Conservation (phyloP, 2,113 vertebrate genomes). For the Gnathonemus longibarbis region DNA sequence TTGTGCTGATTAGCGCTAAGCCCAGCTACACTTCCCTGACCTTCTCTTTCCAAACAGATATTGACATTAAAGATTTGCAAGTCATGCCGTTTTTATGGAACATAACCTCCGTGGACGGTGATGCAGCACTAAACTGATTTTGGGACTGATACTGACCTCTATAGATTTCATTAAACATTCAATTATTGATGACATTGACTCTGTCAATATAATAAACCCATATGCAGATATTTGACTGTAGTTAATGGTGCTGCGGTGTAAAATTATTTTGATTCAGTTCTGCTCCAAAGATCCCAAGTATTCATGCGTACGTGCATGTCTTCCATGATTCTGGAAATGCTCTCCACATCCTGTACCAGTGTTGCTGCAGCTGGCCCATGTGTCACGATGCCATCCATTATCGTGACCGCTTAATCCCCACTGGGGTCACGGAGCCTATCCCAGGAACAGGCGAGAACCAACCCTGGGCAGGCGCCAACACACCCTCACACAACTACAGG, state of each 20-base stretch:
- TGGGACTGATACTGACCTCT: not conserved
- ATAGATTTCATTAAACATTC: not conserved
- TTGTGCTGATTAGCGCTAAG: not conserved
- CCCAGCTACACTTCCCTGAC: not conserved
- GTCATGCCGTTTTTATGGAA: not conserved
- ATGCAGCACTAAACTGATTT: not conserved
- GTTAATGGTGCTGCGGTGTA: slow-evolving; percentile 3
- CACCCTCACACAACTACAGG: no score
- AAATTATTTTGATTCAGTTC: slow-evolving; percentile 9
- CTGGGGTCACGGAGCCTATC: no score
- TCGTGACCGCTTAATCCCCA: no score
- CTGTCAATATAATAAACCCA: not conserved
- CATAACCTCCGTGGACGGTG: not conserved
- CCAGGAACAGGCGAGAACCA: no score
- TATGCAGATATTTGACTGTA: not conserved
- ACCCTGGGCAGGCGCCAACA: no score
- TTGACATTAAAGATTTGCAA: not conserved
- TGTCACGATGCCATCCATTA: no score
- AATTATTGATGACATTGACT: slow-evolving; percentile 21
- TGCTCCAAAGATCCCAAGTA: slow-evolving; percentile 10
- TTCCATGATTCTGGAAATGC: slow-evolving; percentile 17
- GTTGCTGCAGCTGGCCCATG: not conserved
- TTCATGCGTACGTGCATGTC: slow-evolving; percentile 24
- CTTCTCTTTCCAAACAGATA: not conserved
- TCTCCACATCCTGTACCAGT: slow-evolving; percentile 22